Percentiles rank a stretch among this genome's conserved stretches.
Conservation (phyloP, 1,140 invertebrate species). For the Tetragonula clypearis region DNA sequence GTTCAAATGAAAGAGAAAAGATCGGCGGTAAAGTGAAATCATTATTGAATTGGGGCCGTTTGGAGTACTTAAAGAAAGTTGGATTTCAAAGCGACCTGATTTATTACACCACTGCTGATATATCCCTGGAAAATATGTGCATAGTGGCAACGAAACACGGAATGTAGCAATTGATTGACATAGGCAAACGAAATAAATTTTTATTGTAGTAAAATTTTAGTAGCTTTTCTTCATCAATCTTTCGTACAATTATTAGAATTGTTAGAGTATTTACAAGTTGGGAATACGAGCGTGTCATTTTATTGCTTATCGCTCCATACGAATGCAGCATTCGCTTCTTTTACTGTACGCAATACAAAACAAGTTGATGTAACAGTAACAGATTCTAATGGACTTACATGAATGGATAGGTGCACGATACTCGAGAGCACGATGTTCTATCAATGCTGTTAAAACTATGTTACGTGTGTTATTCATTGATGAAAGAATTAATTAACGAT, state of each 20-base stretch:
- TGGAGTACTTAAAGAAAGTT: slow-evolving; percentile 84
- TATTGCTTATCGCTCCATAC: slow-evolving; percentile 15
- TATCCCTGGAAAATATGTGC: slow-evolving; percentile 91
- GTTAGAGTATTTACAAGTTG: background rate
- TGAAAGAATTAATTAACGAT: too few species aligned
- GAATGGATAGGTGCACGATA: too few species aligned
- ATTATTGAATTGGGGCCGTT: slow-evolving; percentile 88
- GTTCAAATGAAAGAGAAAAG: slow-evolving; percentile 81
- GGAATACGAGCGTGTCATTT: background rate
- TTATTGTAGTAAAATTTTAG: background rate
- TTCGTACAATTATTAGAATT: background rate
- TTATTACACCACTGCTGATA: slow-evolving; percentile 84
- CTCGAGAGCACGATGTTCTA: too few species aligned
- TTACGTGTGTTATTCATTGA: too few species aligned
- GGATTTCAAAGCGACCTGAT: slow-evolving; percentile 85
- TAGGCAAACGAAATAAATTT: background rate
- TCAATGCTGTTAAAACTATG: too few species aligned
- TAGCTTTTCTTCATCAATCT: background rate
- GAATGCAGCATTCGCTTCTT: slow-evolving; percentile 17
- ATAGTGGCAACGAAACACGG: slow-evolving; percentile 82
- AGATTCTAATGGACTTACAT: slow-evolving; percentile 38
- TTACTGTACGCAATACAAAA: slow-evolving; percentile 24
- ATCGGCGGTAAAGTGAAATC: slow-evolving; percentile 89
- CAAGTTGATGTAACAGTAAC: slow-evolving; percentile 60
- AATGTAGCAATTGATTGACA: slow-evolving; percentile 4